phyloP scores from a whole-genome alignment of 2,797 vertebrate genomes.

The Syndactyla subalaris region DNA sequence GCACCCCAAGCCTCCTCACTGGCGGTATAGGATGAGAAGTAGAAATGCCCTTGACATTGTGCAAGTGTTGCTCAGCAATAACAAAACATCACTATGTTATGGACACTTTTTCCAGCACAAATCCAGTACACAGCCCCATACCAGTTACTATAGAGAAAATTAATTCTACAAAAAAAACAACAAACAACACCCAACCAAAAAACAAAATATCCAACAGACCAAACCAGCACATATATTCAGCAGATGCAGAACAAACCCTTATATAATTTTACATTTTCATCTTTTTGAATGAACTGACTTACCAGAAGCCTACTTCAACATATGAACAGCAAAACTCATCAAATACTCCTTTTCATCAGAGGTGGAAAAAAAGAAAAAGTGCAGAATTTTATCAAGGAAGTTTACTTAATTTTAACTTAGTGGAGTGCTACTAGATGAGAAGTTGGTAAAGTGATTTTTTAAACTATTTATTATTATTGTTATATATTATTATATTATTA shows the following conservation, averaged over 20 bases:
- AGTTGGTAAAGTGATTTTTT: not conserved
- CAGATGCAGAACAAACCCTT: not conserved
- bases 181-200: not conserved
- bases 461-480: not conserved
- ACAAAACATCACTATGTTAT: not conserved
- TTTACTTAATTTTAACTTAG: not conserved
- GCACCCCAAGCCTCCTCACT: not conserved
- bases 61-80: not conserved
- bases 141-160: not conserved
- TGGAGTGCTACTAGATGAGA: not conserved
- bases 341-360: not conserved
- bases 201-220: not conserved
- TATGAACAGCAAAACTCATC: not conserved
- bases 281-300: not conserved
- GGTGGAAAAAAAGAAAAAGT: rapidly evolving
- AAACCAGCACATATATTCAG: not conserved
- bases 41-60: not conserved
- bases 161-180: not conserved
- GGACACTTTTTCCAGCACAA: not conserved
- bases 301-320: not conserved
- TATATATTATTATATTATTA: no score
- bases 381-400: not conserved
- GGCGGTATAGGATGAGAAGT: not conserved
- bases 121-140: not conserved
- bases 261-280: not conserved